These are phyloP conservation scores for Clarias macrocephalus DNA, from an alignment of 2,113 vertebrate genomes.

Conservation along the genomic window DNA sequence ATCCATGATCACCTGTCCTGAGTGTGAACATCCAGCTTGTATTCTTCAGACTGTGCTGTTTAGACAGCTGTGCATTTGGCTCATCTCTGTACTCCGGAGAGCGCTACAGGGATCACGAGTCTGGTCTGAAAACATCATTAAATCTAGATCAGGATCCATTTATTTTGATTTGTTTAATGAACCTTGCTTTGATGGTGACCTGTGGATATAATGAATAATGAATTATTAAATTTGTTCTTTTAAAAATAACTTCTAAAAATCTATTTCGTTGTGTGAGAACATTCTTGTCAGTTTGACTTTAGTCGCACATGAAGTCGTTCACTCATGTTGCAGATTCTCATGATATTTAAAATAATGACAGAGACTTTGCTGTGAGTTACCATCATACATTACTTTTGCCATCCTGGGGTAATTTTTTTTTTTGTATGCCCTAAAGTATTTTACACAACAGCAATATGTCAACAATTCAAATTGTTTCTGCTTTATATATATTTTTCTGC, in stretches of 20 bases:
- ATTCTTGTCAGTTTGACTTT: neutral
- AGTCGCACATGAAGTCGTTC: neutral
- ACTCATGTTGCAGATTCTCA: no score
- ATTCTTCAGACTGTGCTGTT: neutral
- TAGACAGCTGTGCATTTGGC: slow-evolving; percentile 27
- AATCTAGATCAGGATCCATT: slow-evolving; percentile 1
- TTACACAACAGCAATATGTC: neutral
- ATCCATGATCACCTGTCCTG: neutral
- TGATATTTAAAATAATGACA: neutral
- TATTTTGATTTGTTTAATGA: slow-evolving; percentile 17
- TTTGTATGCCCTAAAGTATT: neutral
- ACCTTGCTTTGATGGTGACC: neutral
- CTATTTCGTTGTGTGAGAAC: neutral
- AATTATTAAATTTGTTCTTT: slow-evolving; percentile 8
- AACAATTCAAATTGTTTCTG: neutral
- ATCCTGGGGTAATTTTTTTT: neutral
- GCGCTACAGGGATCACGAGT: neutral
- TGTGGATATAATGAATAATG: neutral
- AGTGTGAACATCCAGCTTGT: neutral
- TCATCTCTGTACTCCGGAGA: neutral
- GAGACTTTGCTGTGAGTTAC: neutral
- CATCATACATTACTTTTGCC: neutral
- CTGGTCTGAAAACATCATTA: neutral
- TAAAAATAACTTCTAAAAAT: neutral
- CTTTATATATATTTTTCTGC: no score